phyloP scores from a whole-genome alignment of 2,797 vertebrate species.

The Karalla daura region DNA sequence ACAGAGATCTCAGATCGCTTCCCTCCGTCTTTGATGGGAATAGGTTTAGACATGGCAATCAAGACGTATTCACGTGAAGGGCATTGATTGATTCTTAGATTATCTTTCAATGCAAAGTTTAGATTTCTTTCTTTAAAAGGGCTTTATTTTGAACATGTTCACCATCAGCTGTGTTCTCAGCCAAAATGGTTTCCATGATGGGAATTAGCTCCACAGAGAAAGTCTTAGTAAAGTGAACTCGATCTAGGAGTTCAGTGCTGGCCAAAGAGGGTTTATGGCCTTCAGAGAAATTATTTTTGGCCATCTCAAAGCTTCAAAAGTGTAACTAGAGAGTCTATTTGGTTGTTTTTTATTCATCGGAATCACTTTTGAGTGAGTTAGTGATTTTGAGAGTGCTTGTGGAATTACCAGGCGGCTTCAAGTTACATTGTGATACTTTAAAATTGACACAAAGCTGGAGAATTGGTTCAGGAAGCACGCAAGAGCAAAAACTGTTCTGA shows the following conservation, averaged over 20 bases:
- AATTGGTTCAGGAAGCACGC: slow-evolving; percentile 7
- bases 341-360: slow-evolving; percentile 25
- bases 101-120: slow-evolving; percentile 70
- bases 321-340: slow-evolving; percentile 23
- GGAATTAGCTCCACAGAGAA: slow-evolving; percentile 48
- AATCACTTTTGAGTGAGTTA: slow-evolving; percentile 39
- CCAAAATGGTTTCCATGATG: slow-evolving; percentile 50
- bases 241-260: slow-evolving; percentile 29
- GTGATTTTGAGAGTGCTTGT: slow-evolving; percentile 3
- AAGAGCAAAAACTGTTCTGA: slow-evolving; percentile 8
- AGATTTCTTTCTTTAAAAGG: slow-evolving; percentile 53
- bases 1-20: slow-evolving; percentile 74
- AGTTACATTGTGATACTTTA: neutral
- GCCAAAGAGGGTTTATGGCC: slow-evolving; percentile 30
- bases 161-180: slow-evolving; percentile 56
- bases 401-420: neutral
- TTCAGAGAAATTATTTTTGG: slow-evolving; percentile 38
- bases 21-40: slow-evolving; percentile 70
- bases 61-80: slow-evolving; percentile 74
- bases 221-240: slow-evolving; percentile 45
- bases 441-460: slow-evolving; percentile 5
- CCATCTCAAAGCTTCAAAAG: slow-evolving; percentile 13
- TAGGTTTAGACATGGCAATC: slow-evolving; percentile 81
- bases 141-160: slow-evolving; percentile 65
- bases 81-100: slow-evolving; percentile 77